phyloP scores from a whole-genome alignment of 2,797 vertebrate species.

The Basileuterus tristriatus region DNA sequence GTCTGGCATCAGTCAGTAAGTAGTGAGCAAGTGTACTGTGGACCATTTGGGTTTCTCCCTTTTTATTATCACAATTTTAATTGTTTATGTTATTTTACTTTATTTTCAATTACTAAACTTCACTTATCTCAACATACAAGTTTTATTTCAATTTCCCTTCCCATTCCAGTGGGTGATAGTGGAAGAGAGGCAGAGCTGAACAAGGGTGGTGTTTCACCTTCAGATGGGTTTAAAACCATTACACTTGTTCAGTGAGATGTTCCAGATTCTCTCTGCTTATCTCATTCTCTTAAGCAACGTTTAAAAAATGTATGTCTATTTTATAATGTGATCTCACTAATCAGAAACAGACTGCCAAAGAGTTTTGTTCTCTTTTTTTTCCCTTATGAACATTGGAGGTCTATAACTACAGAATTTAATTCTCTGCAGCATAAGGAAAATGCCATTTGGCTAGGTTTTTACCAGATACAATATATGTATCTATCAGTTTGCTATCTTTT shows the following conservation, averaged over 20 bases:
- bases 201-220: neutral
- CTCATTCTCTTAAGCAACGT: neutral
- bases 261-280: neutral
- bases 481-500: neutral
- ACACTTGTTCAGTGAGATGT: neutral
- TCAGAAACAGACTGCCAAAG: neutral
- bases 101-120: neutral
- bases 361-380: neutral
- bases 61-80: neutral
- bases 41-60: neutral
- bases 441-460: neutral
- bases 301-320: neutral
- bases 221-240: neutral
- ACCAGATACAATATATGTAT: neutral
- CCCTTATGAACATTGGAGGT: neutral
- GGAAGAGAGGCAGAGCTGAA: neutral
- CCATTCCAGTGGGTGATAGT: neutral
- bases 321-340: neutral
- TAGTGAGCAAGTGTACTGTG: neutral
- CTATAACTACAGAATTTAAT: neutral
- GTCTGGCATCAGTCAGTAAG: neutral
- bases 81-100: neutral
- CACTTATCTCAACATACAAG: neutral
- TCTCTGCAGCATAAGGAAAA: neutral
- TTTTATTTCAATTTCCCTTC: neutral